Percentiles rank a stretch among this genome's conserved stretches.
Conservation (phyloP, 2,797 vertebrate species). For the Dallia pectoralis region DNA sequence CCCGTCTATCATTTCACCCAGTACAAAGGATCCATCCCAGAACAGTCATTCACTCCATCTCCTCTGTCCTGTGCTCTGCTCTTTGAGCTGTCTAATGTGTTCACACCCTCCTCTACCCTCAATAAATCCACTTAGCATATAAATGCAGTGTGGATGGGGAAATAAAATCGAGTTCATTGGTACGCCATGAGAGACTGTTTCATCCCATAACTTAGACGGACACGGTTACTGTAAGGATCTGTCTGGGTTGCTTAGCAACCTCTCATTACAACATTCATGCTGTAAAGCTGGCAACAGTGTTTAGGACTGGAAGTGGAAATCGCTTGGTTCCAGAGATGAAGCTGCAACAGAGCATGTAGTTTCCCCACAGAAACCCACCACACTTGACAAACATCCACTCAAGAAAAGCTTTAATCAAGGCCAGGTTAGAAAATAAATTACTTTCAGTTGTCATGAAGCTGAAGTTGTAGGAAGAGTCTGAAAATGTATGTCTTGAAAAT, state of each 20-base stretch:
- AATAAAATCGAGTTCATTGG: slow-evolving; percentile 70
- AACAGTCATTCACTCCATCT: slow-evolving; percentile 36
- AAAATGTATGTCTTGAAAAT: too few relatives aligned
- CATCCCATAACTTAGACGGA: slow-evolving; percentile 62
- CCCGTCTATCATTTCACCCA: slow-evolving; percentile 16
- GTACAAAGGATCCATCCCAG: slow-evolving; percentile 43
- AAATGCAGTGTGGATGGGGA: slow-evolving; percentile 71
- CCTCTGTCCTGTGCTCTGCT: slow-evolving; percentile 27
- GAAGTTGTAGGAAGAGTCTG: too few relatives aligned
- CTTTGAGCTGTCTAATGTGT: slow-evolving; percentile 49
- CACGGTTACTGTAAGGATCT: slow-evolving; percentile 55
- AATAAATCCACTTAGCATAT: slow-evolving; percentile 75
- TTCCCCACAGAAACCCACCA: neutral
- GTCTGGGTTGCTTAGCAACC: slow-evolving; percentile 69
- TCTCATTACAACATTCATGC: slow-evolving; percentile 32
- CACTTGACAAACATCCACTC: neutral
- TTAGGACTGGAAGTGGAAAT: slow-evolving; percentile 15
- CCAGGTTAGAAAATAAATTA: neutral
- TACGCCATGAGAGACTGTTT: slow-evolving; percentile 46
- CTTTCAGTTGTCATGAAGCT: neutral
- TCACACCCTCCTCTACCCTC: slow-evolving; percentile 62
- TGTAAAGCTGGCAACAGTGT: slow-evolving; percentile 29
- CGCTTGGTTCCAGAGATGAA: neutral
- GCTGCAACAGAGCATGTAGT: neutral
- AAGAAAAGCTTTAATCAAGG: neutral